phyloP scores from a whole-genome alignment of 1,140 invertebrate genomes.

The Zaprionus vittiger region DNA sequence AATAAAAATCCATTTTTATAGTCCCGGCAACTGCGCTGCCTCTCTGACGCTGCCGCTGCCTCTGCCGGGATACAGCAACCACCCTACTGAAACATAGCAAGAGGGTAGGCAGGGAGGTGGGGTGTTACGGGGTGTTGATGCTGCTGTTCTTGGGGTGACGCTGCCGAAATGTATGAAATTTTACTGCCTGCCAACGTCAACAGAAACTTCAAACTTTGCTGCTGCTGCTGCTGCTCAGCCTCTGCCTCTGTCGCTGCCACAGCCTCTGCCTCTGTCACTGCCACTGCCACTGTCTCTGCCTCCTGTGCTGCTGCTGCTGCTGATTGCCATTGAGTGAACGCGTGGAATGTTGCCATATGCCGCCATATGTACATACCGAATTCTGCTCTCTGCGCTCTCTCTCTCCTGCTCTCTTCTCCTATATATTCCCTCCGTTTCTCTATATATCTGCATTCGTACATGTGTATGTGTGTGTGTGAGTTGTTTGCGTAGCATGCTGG shows the following conservation, averaged over 20 bases:
- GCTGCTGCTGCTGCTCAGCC: constrained; percentile 9
- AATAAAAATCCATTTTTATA: constrained; percentile 82
- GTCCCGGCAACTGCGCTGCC: constrained; percentile 62
- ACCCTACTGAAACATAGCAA: constrained; percentile 47
- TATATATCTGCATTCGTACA: not conserved
- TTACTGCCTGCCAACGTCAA: constrained; percentile 65
- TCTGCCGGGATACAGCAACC: constrained; percentile 47
- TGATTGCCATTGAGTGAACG: constrained; percentile 64
- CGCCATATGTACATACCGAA: constrained; percentile 65
- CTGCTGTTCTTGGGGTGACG: constrained; percentile 50
- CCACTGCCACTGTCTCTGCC: constrained; percentile 6
- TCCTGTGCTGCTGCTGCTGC: constrained; percentile 33
- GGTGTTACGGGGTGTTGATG: constrained; percentile 38
- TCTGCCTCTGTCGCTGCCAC: constrained; percentile 22
- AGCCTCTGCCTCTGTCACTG: constrained; percentile 30
- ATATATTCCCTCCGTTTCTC: not conserved
- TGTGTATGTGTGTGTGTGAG: constrained; percentile 34
- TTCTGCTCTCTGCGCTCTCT: constrained; percentile 49
- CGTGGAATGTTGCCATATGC: constrained; percentile 78
- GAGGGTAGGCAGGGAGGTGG: not conserved
- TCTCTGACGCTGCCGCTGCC: constrained; percentile 2
- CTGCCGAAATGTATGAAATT: constrained; percentile 63
- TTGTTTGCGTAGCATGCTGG: constrained; percentile 65
- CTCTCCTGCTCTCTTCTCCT: constrained; percentile 3
- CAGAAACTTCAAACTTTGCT: constrained; percentile 55